These are phyloP conservation scores for Clinocottus analis DNA, from an alignment of 2,113 vertebrate species.

Conservation along the genomic window DNA sequence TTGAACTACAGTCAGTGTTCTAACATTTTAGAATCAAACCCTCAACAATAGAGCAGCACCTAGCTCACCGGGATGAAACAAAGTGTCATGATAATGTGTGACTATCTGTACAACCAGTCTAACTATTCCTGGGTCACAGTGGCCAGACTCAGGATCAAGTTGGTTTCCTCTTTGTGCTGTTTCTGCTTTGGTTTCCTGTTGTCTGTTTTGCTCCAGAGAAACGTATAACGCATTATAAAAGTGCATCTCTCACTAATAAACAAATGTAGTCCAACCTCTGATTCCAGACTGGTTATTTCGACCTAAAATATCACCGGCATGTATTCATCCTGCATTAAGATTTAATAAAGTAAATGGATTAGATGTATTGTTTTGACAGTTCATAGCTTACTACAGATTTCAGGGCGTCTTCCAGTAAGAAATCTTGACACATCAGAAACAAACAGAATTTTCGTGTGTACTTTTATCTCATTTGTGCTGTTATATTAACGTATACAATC, in stretches of 20 bases:
- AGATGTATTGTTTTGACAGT: slow-evolving; percentile 17
- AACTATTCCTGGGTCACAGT: not conserved
- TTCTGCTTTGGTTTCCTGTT: not conserved
- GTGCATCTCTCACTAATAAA: slow-evolving; percentile 20
- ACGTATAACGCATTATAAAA: not conserved
- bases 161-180: not conserved
- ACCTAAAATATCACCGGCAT: not conserved
- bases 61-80: not conserved
- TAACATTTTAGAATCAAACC: not conserved
- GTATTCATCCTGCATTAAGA: not conserved
- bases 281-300: not conserved
- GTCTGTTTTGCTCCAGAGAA: not conserved
- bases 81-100: not conserved
- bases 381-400: slow-evolving; percentile 45
- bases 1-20: not conserved
- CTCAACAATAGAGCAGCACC: not conserved
- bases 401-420: slow-evolving; percentile 31
- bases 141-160: not conserved
- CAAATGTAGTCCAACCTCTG: not conserved
- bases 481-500: not conserved
- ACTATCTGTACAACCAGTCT: not conserved
- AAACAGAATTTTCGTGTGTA: slow-evolving; percentile 1
- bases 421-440: slow-evolving; percentile 50
- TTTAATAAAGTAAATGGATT: not conserved
- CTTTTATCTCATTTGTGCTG: slow-evolving; percentile 1